Conservation (phyloP, 1,140 invertebrate genomes). For the Heliconius eleuchia region DNA sequence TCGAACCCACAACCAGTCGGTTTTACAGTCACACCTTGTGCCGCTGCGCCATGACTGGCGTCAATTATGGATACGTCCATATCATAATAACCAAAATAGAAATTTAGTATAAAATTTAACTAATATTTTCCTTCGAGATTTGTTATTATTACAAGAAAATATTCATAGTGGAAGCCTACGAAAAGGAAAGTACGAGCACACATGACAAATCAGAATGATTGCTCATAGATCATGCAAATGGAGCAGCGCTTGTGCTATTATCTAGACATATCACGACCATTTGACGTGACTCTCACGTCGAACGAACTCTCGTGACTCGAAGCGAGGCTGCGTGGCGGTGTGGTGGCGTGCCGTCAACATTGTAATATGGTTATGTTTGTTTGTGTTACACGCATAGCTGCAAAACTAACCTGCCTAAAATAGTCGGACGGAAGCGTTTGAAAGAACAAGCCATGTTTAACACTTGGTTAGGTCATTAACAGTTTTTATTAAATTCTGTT, state of each 20-base stretch:
- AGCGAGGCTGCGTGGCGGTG: slow-evolving; percentile 40
- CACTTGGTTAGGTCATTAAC: neutral
- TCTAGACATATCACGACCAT: slow-evolving; percentile 62
- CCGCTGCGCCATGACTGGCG: too few relatives aligned
- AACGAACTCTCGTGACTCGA: slow-evolving; percentile 56
- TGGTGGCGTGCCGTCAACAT: slow-evolving; percentile 43
- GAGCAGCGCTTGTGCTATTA: slow-evolving; percentile 56
- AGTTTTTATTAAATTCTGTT: too few relatives aligned
- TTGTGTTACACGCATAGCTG: slow-evolving; percentile 47
- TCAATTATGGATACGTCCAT: neutral
- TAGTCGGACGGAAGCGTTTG: neutral
- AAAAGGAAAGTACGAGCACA: slow-evolving; percentile 60
- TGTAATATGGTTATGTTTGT: slow-evolving; percentile 49
- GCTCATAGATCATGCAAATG: slow-evolving; percentile 61
- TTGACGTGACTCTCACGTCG: slow-evolving; percentile 61
- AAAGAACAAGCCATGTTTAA: neutral
- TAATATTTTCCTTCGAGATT: neutral
- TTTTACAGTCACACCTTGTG: too few relatives aligned
- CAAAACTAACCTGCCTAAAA: neutral
- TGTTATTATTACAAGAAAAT: neutral
- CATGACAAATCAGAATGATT: slow-evolving; percentile 57
- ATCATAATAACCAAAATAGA: neutral
- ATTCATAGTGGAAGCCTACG: slow-evolving; percentile 20
- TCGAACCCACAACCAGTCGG: too few relatives aligned
- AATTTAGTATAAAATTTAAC: neutral